Percentiles rank a stretch among this genome's conserved stretches.
phyloP scores from a whole-genome alignment of 2,113 vertebrate species.

The Merops nubicus region DNA sequence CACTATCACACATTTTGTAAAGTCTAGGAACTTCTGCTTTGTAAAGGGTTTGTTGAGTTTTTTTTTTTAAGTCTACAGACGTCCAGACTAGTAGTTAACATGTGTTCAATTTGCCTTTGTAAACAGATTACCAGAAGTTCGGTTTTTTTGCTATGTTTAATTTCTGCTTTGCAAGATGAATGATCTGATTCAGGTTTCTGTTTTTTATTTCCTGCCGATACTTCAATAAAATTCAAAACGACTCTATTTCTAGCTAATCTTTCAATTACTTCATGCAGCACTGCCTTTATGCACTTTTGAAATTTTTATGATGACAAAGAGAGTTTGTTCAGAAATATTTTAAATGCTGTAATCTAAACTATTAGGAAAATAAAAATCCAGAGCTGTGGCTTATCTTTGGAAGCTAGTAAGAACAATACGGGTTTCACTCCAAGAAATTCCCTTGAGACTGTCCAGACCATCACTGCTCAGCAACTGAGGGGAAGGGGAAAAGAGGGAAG shows the following conservation, averaged over 20 bases:
- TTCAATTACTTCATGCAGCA: background rate
- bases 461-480: slow-evolving; percentile 16
- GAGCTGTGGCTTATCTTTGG: background rate
- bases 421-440: slow-evolving; percentile 52
- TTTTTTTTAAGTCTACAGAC: background rate
- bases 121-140: slow-evolving; percentile 48
- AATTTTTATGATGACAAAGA: slow-evolving; percentile 45
- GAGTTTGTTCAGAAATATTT: slow-evolving; percentile 15
- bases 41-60: background rate
- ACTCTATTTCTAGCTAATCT: background rate
- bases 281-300: background rate
- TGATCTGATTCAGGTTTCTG: slow-evolving; percentile 47
- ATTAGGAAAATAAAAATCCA: slow-evolving; percentile 30
- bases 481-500: slow-evolving; percentile 18
- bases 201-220: background rate
- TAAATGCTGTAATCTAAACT: slow-evolving; percentile 34
- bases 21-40: background rate
- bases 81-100: background rate
- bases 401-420: slow-evolving; percentile 36
- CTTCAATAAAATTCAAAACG: background rate
- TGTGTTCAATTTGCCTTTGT: slow-evolving; percentile 31
- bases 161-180: slow-evolving; percentile 42
- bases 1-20: background rate
- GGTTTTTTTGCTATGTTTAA: slow-evolving; percentile 21
- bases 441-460: slow-evolving; percentile 61